These are phyloP conservation scores for Acrossocheilus fasciatus DNA, from an alignment of 2,797 vertebrate genomes.

Conservation along the genomic window DNA sequence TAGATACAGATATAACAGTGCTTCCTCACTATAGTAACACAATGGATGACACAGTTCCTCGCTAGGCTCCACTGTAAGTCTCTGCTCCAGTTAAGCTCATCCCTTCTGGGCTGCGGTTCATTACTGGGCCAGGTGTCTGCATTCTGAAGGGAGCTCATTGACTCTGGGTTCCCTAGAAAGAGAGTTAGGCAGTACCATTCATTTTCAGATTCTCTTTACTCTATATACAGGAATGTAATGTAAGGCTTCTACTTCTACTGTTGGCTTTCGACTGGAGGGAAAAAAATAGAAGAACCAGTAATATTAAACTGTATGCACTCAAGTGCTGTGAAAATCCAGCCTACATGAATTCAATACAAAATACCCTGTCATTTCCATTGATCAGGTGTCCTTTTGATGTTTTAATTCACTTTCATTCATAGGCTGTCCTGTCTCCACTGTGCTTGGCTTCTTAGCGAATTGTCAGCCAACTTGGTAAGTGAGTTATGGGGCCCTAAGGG, in stretches of 20 bases:
- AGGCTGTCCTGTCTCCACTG: slow-evolving; percentile 44
- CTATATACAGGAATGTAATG: slow-evolving; percentile 1
- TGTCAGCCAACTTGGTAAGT: slow-evolving; percentile 79
- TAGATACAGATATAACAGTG: slow-evolving; percentile 32
- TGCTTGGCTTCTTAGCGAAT: slow-evolving; percentile 75
- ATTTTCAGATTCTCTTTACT: slow-evolving; percentile 40
- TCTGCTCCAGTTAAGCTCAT: slow-evolving; percentile 49
- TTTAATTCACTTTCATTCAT: slow-evolving; percentile 66
- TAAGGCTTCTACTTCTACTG: slow-evolving; percentile 2
- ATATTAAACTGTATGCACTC: slow-evolving; percentile 19
- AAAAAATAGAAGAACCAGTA: neutral
- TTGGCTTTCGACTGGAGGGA: neutral
- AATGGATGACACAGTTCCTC: slow-evolving; percentile 38
- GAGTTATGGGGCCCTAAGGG: slow-evolving; percentile 78
- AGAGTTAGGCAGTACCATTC: slow-evolving; percentile 25
- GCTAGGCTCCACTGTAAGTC: slow-evolving; percentile 29
- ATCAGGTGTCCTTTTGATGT: slow-evolving; percentile 34
- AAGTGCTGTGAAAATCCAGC: slow-evolving; percentile 16
- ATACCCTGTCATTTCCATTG: slow-evolving; percentile 26
- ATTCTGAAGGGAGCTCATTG: slow-evolving; percentile 43
- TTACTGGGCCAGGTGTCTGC: slow-evolving; percentile 54
- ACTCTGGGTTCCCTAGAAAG: slow-evolving; percentile 44
- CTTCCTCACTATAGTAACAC: slow-evolving; percentile 45
- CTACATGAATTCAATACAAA: slow-evolving; percentile 26
- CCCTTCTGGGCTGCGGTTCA: slow-evolving; percentile 46